These are phyloP conservation scores for Pissodes strobi DNA, from an alignment of 1,140 invertebrate species.

Conservation along the genomic window DNA sequence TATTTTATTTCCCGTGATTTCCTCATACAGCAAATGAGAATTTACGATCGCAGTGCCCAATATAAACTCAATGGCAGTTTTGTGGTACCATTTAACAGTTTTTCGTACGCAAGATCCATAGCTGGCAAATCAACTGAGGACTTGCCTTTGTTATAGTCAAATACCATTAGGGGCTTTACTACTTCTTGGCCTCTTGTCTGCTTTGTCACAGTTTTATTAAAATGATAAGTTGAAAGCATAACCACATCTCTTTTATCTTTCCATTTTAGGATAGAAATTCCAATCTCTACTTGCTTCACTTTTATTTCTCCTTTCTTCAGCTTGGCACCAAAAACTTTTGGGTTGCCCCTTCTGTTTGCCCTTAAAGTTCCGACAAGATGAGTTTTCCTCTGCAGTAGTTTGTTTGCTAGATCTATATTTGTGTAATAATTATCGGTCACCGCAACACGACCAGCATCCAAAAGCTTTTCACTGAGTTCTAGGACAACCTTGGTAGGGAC, in stretches of 20 bases:
- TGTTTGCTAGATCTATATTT: slow-evolving; percentile 48
- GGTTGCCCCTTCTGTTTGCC: slow-evolving; percentile 42
- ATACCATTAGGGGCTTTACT: slow-evolving; percentile 48
- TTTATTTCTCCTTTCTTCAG: slow-evolving; percentile 48
- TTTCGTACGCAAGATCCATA: slow-evolving; percentile 20
- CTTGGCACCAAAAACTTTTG: slow-evolving; percentile 44
- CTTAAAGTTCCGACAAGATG: slow-evolving; percentile 50
- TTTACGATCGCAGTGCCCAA: slow-evolving; percentile 50
- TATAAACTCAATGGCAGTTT: slow-evolving; percentile 49
- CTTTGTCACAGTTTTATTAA: slow-evolving; percentile 40
- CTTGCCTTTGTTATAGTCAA: slow-evolving; percentile 54
- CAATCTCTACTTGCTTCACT: slow-evolving; percentile 19
- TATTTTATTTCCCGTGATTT: too few species aligned
- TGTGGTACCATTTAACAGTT: slow-evolving; percentile 7
- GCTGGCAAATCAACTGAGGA: slow-evolving; percentile 50
- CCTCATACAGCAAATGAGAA: too few species aligned
- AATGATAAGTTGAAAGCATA: slow-evolving; percentile 48
- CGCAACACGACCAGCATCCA: slow-evolving; percentile 48
- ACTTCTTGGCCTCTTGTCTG: slow-evolving; percentile 37
- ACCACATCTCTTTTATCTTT: slow-evolving; percentile 50
- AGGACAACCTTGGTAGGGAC: slow-evolving; percentile 31
- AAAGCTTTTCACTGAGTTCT: neutral
- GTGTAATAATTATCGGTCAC: slow-evolving; percentile 57
- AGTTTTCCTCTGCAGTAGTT: slow-evolving; percentile 48
- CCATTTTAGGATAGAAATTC: slow-evolving; percentile 55